Conservation (phyloP, 2,888 invertebrate genomes). For the Pristionchus mayeri region DNA sequence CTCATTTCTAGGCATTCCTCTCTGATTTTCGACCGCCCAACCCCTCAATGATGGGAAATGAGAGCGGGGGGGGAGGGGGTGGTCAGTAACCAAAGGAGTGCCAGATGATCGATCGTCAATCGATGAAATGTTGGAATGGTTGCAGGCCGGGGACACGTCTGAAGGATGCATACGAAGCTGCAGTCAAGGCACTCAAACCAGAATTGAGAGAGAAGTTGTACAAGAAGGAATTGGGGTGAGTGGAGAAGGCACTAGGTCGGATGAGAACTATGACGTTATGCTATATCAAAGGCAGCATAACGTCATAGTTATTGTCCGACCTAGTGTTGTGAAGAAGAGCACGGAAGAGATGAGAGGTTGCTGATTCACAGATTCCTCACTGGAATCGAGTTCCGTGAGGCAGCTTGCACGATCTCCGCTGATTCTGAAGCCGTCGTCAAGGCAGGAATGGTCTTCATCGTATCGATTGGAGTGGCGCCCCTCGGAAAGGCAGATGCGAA, state of each 20-base stretch:
- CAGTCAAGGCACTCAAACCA: constrained; percentile 87
- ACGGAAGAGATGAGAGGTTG: no score
- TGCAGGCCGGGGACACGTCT: constrained; percentile 84
- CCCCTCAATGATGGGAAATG: no score
- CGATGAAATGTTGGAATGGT: background rate
- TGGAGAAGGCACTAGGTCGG: no score
- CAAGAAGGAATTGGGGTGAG: constrained; percentile 81
- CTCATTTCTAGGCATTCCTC: no score
- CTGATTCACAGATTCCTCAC: constrained; percentile 85
- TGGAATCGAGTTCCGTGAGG: constrained; percentile 98
- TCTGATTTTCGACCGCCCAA: no score
- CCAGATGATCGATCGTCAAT: no score
- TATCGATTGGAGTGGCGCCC: constrained; percentile 93
- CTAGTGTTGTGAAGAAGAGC: no score
- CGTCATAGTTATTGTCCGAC: no score
- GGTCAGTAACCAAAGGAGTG: no score
- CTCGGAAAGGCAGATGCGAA: constrained; percentile 77
- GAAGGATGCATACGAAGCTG: constrained; percentile 89
- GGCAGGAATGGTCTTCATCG: constrained; percentile 92
- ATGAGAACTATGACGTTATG: no score
- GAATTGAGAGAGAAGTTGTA: constrained; percentile 90
- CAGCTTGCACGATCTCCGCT: constrained; percentile 90
- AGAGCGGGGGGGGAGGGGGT: no score
- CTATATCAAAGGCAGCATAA: no score
- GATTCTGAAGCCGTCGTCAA: constrained; percentile 84